These are phyloP conservation scores for Atrina japonica DNA, from an alignment of 2,888 invertebrate genomes.

Conservation along the genomic window DNA sequence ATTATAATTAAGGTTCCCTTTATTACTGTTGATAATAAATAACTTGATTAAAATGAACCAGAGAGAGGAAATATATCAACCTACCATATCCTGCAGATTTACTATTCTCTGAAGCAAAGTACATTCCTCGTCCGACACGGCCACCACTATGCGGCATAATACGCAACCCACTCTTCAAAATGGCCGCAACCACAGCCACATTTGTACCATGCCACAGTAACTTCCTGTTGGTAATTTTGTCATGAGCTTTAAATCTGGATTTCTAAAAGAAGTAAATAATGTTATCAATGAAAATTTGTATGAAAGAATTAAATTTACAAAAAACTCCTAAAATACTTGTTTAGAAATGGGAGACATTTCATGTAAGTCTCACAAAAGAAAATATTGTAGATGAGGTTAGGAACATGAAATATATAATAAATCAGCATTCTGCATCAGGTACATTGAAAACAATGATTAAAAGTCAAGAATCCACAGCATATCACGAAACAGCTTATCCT, in stretches of 20 bases:
- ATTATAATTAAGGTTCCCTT: no score
- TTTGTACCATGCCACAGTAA: conserved; percentile 82
- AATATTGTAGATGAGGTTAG: no score
- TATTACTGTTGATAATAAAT: no score
- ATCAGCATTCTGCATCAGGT: no score
- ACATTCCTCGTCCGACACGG: conserved; percentile 81
- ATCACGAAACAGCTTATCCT: no score
- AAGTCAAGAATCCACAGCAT: no score
- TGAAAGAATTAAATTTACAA: no score
- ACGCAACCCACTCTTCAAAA: conserved; percentile 81
- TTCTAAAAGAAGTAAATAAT: conserved; percentile 58
- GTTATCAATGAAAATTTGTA: no score
- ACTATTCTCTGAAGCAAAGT: conserved; percentile 81
- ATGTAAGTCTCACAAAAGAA: neutral
- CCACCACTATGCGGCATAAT: conserved; percentile 82
- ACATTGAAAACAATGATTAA: no score
- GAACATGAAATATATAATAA: no score
- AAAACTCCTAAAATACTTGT: neutral
- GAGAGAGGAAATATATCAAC: no score
- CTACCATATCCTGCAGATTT: conserved; percentile 81
- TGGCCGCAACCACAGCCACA: conserved; percentile 82
- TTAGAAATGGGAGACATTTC: neutral
- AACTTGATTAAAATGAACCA: no score
- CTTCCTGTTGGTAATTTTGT: conserved; percentile 77
- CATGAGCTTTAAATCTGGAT: conserved; percentile 72